Evolutionary conservation across 2,113 vertebrate species (phyloP).

Genomic region (Gobiocypris rarus): DNA sequence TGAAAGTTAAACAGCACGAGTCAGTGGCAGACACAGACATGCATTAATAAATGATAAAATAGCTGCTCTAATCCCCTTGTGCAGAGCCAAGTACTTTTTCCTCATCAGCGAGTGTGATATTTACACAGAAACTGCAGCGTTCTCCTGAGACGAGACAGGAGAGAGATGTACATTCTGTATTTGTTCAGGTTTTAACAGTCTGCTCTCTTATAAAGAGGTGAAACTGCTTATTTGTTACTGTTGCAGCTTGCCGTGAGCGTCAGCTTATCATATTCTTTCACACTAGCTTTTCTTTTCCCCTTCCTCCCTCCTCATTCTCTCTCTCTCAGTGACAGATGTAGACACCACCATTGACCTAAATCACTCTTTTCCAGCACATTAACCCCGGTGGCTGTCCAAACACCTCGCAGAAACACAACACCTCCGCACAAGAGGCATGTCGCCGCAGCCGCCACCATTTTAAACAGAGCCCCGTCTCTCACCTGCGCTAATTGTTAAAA

Average conservation of each 20-base stretch:
- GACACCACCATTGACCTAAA: conserved; percentile 74
- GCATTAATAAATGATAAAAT: conserved; percentile 74
- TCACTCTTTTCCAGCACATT: conserved; percentile 78
- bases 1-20: conserved; percentile 50
- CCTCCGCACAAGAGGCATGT: conserved; percentile 63
- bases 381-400: conserved; percentile 66
- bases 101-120: conserved; percentile 71
- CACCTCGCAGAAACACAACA: conserved; percentile 46
- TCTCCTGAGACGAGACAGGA: conserved; percentile 45
- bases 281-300: conserved; percentile 24
- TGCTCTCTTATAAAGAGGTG: conserved; percentile 70
- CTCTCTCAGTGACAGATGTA: conserved; percentile 73
- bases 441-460: conserved; percentile 39
- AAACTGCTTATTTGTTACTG: conserved; percentile 74
- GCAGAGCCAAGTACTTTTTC: conserved; percentile 65
- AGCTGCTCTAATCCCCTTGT: conserved; percentile 65
- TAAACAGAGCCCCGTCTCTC: conserved; percentile 41
- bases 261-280: conserved; percentile 10
- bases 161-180: conserved; percentile 57
- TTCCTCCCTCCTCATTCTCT: conserved; percentile 52
- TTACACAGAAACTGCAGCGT: conserved; percentile 68
- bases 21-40: conserved; percentile 53
- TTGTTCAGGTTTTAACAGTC: conserved; percentile 67
- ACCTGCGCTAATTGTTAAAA: conserved; percentile 54
- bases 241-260: conserved; percentile 55